Evolutionary conservation across 2,888 invertebrate genomes (phyloP).

Genomic region (Brachyopa scutellaris): DNA sequence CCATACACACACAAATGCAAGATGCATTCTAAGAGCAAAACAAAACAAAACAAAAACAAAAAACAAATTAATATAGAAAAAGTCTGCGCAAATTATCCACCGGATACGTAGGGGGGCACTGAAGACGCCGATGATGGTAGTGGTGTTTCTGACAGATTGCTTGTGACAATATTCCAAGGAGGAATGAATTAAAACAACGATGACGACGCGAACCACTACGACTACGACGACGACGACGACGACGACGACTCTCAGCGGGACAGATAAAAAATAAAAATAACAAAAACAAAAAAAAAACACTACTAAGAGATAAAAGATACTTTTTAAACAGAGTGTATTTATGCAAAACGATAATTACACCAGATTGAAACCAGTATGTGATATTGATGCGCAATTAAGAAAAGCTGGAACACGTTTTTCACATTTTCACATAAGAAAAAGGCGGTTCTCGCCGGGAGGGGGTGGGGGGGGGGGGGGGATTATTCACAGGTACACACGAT

Average conservation of each 20-base stretch:
- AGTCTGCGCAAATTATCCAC: too few relatives aligned
- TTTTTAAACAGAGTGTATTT: slow-evolving; percentile 15
- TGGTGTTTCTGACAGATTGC: slow-evolving; percentile 23
- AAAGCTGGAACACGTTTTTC: neutral
- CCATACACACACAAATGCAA: too few relatives aligned
- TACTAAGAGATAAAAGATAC: slow-evolving; percentile 7
- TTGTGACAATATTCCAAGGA: slow-evolving; percentile 20
- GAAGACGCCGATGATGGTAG: too few relatives aligned
- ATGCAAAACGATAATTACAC: slow-evolving; percentile 32
- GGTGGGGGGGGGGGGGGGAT: too few relatives aligned
- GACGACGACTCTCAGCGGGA: slow-evolving; percentile 6
- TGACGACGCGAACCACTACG: neutral
- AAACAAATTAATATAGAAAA: too few relatives aligned
- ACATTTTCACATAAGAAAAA: too few relatives aligned
- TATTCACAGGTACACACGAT: too few relatives aligned
- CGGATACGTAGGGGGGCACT: too few relatives aligned
- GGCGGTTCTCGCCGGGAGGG: too few relatives aligned
- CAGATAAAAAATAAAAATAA: neutral
- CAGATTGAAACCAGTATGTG: slow-evolving; percentile 26
- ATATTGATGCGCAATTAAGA: slow-evolving; percentile 29
- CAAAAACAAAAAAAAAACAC: neutral
- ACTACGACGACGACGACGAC: neutral
- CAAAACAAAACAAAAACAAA: too few relatives aligned
- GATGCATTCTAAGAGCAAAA: too few relatives aligned
- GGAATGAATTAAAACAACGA: slow-evolving; percentile 11